Evolutionary conservation across 1,140 invertebrate species (phyloP).

Genomic region (Papilio helenus): DNA sequence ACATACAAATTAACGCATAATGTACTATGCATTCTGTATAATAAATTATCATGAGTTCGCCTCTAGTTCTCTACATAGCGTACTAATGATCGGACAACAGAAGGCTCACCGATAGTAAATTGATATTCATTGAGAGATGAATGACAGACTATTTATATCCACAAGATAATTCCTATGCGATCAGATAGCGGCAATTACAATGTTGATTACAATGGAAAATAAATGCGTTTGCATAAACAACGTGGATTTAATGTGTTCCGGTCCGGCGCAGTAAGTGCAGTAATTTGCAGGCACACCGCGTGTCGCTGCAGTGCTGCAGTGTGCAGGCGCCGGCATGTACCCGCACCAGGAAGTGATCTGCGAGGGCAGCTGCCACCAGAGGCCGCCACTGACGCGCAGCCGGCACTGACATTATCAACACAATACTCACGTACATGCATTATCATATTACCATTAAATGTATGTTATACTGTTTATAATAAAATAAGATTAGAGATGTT

Average conservation of each 20-base stretch:
- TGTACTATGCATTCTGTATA: neutral
- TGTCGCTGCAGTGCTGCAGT: neutral
- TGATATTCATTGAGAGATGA: neutral
- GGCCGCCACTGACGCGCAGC: neutral
- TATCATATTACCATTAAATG: too few relatives aligned
- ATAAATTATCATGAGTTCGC: neutral
- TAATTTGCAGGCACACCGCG: conserved; percentile 9
- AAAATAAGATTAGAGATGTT: too few relatives aligned
- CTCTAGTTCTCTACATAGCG: neutral
- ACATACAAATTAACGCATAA: neutral
- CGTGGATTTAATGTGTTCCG: neutral
- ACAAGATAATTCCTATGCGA: conserved; percentile 1
- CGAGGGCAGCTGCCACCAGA: neutral
- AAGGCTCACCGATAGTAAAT: neutral
- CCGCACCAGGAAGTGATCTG: neutral
- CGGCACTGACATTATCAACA: too few relatives aligned
- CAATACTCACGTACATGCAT: too few relatives aligned
- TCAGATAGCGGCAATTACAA: conserved; percentile 1
- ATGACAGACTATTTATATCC: neutral
- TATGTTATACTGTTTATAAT: too few relatives aligned
- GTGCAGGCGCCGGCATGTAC: neutral
- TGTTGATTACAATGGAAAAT: neutral
- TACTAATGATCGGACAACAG: conserved; percentile 5
- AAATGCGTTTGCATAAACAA: conserved; percentile 5
- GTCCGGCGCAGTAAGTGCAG: conserved; percentile 4